A percentile compares a stretch with the other conserved stretches of the same genome.
Evolutionary conservation across 2,888 invertebrate species (phyloP).

Genomic region (Pristionchus fissidentatus): DNA sequence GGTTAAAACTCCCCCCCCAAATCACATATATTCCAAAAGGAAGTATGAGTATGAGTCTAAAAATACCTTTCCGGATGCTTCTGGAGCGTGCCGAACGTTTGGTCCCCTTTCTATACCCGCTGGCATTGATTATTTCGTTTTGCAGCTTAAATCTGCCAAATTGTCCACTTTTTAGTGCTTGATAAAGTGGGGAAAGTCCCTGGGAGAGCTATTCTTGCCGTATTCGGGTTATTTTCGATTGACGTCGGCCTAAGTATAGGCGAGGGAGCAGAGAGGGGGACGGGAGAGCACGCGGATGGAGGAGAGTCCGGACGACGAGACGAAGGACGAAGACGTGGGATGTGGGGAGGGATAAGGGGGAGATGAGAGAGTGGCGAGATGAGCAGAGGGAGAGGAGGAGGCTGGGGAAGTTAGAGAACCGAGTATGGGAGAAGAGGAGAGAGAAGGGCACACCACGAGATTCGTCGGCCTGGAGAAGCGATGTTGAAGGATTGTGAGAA

Average conservation of each 20-base stretch:
- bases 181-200: constrained; percentile 32
- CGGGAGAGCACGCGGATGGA: background rate
- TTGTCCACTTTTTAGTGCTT: background rate
- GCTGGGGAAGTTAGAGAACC: constrained; percentile 29
- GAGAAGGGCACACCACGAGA: background rate
- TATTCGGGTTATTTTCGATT: constrained; percentile 48
- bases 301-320: background rate
- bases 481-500: background rate
- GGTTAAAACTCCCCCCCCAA: too few relatives aligned
- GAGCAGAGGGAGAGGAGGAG: constrained; percentile 15
- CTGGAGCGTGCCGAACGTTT: too few relatives aligned
- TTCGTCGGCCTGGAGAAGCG: background rate
- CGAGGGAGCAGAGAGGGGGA: constrained; percentile 10
- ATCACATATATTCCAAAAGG: too few relatives aligned
- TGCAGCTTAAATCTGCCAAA: background rate
- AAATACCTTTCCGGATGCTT: too few relatives aligned
- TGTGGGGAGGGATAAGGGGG: background rate
- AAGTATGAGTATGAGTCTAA: too few relatives aligned
- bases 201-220: constrained; percentile 35
- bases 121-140: background rate
- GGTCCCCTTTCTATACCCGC: too few relatives aligned
- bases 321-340: constrained; percentile 35
- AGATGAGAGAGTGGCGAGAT: background rate
- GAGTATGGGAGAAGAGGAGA: constrained; percentile 9
- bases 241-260: constrained; percentile 49